Evolutionary conservation across 2,888 invertebrate genomes (phyloP).

Genomic region (Mythimna impura): DNA sequence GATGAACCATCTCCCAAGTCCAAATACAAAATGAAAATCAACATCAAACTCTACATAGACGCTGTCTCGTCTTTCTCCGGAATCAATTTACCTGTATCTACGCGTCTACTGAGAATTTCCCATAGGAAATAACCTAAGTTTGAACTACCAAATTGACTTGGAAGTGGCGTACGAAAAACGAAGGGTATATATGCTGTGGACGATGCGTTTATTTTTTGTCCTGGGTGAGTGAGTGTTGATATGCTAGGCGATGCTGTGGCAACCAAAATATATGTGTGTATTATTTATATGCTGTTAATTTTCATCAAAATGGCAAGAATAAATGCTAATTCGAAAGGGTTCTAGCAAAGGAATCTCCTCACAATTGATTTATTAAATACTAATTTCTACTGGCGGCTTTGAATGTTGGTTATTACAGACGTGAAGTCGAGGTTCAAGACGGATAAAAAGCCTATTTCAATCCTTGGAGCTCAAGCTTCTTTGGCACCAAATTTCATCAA

Average conservation of each 20-base stretch:
- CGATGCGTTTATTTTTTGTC: slow-evolving; percentile 24
- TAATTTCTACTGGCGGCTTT: too few species aligned
- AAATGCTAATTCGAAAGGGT: too few species aligned
- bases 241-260: neutral
- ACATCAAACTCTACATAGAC: slow-evolving; percentile 17
- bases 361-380: too few species aligned
- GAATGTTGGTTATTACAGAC: too few species aligned
- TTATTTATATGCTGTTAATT: too few species aligned
- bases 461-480: too few species aligned
- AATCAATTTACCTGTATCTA: slow-evolving; percentile 53
- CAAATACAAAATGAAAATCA: slow-evolving; percentile 18
- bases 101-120: slow-evolving; percentile 35
- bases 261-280: too few species aligned
- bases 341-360: too few species aligned
- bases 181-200: slow-evolving; percentile 45
- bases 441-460: too few species aligned
- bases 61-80: slow-evolving; percentile 16
- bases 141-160: slow-evolving; percentile 77
- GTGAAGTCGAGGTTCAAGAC: too few species aligned
- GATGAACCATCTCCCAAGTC: neutral
- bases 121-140: slow-evolving; percentile 76
- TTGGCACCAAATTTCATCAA: too few species aligned
- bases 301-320: too few species aligned
- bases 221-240: neutral
- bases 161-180: slow-evolving; percentile 65